A percentile compares a stretch with the other conserved stretches of the same genome.
phyloP scores from a whole-genome alignment of 2,113 vertebrate species.

The Lampris incognitus region DNA sequence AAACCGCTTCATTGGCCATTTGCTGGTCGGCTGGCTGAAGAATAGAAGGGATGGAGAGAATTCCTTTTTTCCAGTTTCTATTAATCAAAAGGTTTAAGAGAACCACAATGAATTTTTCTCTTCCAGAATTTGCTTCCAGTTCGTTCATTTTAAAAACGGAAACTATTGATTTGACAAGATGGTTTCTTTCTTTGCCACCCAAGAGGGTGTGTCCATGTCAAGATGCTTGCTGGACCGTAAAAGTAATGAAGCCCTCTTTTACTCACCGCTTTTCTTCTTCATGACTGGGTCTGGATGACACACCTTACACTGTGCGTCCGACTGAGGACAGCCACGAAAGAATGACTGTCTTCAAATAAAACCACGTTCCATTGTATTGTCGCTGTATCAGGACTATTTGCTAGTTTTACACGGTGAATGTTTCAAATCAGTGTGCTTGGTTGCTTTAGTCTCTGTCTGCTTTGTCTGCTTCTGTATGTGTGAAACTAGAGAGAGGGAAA shows the following conservation, averaged over 20 bases:
- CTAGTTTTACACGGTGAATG: slow-evolving; percentile 67
- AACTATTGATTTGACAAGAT: neutral
- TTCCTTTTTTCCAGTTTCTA: neutral
- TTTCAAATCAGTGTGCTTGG: slow-evolving; percentile 53
- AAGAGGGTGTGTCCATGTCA: slow-evolving; percentile 8
- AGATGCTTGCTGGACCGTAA: slow-evolving; percentile 18
- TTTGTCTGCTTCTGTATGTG: slow-evolving; percentile 42
- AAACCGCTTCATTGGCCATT: neutral
- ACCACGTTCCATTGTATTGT: slow-evolving; percentile 41
- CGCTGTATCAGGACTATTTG: slow-evolving; percentile 40
- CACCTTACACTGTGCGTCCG: slow-evolving; percentile 60
- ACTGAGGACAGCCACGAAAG: slow-evolving; percentile 53
- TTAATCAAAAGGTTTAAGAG: neutral
- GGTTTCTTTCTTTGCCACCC: neutral
- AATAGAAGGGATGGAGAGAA: neutral
- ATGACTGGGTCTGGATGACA: slow-evolving; percentile 36
- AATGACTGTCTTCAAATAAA: slow-evolving; percentile 28
- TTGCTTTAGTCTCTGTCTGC: slow-evolving; percentile 49
- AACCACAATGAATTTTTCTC: neutral
- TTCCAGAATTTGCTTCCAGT: neutral
- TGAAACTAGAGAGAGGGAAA: slow-evolving; percentile 38
- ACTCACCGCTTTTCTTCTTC: slow-evolving; percentile 13
- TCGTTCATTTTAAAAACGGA: neutral
- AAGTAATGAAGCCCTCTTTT: slow-evolving; percentile 22
- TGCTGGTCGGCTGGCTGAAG: slow-evolving; percentile 1